These are phyloP conservation scores for Vandiemenella viatica DNA, from an alignment of 2,888 invertebrate species.

Conservation along the genomic window DNA sequence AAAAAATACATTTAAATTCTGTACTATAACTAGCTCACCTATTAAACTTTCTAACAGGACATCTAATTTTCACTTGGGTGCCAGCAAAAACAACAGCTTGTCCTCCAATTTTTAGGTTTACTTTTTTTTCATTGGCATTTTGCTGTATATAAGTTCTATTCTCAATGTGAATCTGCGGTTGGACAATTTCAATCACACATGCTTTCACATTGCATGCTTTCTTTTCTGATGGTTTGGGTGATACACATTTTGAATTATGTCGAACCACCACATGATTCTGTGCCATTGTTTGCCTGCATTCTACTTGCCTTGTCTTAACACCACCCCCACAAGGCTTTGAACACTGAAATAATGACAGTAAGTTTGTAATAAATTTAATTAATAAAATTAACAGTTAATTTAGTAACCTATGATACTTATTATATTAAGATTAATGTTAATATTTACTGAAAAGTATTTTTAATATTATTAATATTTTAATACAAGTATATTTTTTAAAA, in stretches of 20 bases:
- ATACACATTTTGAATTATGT: conserved; percentile 57
- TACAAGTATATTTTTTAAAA: background rate
- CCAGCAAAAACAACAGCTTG: conserved; percentile 81
- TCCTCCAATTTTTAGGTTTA: conserved; percentile 75
- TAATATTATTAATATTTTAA: background rate
- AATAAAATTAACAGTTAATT: no score
- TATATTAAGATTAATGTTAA: no score
- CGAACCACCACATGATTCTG: conserved; percentile 79
- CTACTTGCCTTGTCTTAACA: conserved; percentile 61
- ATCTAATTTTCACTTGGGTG: conserved; percentile 83
- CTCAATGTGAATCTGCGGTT: conserved; percentile 60
- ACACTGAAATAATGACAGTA: conserved; percentile 48
- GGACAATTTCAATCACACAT: conserved; percentile 54
- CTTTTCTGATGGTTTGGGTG: conserved; percentile 56
- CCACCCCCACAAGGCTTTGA: conserved; percentile 89
- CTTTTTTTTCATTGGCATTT: conserved; percentile 63
- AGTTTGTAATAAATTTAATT: no score
- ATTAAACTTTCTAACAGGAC: conserved; percentile 67
- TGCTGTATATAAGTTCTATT: conserved; percentile 74
- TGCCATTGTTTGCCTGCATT: conserved; percentile 84
- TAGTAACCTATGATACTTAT: no score
- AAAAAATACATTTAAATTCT: no score
- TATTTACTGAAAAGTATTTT: background rate
- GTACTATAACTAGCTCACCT: conserved; percentile 26
- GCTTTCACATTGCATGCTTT: conserved; percentile 76